Conservation (phyloP, 2,888 invertebrate genomes). For the Lochmaea crataegi region DNA sequence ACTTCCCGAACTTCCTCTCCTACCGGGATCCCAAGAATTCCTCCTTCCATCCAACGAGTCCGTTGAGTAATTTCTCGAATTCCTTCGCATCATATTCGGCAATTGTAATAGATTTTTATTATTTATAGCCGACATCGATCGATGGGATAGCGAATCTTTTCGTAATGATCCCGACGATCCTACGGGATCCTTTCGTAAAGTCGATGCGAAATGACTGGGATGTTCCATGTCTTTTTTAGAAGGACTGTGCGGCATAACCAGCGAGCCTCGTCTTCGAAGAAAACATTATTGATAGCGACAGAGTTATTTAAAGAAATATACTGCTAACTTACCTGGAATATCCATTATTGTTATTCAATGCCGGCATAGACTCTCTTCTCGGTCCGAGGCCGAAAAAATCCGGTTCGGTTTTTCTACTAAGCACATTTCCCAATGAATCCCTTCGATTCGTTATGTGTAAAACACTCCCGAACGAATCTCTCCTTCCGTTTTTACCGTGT, state of each 20-base stretch:
- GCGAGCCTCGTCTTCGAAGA: slow-evolving; percentile 70
- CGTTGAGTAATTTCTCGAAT: slow-evolving; percentile 71
- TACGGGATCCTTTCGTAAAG: slow-evolving; percentile 70
- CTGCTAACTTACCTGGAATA: slow-evolving; percentile 47
- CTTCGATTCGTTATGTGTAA: slow-evolving; percentile 66
- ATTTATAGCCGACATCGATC: slow-evolving; percentile 53
- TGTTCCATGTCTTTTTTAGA: slow-evolving; percentile 72
- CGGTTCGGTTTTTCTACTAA: slow-evolving; percentile 55
- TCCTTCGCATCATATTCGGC: slow-evolving; percentile 68
- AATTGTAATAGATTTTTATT: slow-evolving; percentile 61
- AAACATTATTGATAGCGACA: slow-evolving; percentile 6
- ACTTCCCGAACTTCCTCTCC: slow-evolving; percentile 74
- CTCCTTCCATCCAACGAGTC: slow-evolving; percentile 79
- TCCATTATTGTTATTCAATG: slow-evolving; percentile 59
- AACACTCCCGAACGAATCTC: slow-evolving; percentile 71
- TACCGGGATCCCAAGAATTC: slow-evolving; percentile 76
- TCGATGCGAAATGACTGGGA: slow-evolving; percentile 78
- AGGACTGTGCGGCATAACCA: slow-evolving; percentile 71
- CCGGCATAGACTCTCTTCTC: slow-evolving; percentile 66
- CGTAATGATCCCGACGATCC: slow-evolving; percentile 56
- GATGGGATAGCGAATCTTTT: slow-evolving; percentile 59
- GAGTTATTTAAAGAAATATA: slow-evolving; percentile 26
- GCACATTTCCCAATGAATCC: slow-evolving; percentile 68
- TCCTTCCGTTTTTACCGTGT: slow-evolving; percentile 70
- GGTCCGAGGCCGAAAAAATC: slow-evolving; percentile 63